These are phyloP conservation scores for Dunckerocampus dactyliophorus DNA, from an alignment of 2,113 vertebrate genomes.

Conservation along the genomic window DNA sequence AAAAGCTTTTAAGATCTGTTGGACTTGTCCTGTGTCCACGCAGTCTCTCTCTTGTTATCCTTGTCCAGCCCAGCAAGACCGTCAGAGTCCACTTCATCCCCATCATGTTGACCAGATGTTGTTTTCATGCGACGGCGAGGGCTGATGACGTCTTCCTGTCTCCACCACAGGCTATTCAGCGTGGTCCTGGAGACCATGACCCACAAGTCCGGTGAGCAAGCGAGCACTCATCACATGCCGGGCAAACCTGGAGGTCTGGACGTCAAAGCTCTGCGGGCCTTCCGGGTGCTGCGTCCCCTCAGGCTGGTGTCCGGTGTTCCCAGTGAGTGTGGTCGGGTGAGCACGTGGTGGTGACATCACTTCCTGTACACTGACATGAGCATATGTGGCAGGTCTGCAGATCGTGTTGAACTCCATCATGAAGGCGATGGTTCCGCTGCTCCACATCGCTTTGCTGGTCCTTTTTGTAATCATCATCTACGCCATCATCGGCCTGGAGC, in stretches of 20 bases:
- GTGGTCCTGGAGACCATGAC: conserved; percentile 86
- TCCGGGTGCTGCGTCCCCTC: conserved; percentile 86
- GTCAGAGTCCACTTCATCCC: neutral
- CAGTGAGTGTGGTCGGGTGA: conserved; percentile 73
- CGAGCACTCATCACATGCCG: conserved; percentile 77
- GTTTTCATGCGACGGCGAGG: neutral
- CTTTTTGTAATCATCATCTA: conserved; percentile 97
- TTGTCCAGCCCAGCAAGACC: neutral
- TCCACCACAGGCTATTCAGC: conserved; percentile 79
- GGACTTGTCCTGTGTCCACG: neutral
- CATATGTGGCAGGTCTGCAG: conserved; percentile 78
- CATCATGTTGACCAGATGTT: neutral
- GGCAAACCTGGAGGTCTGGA: conserved; percentile 91
- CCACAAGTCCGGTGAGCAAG: conserved; percentile 76
- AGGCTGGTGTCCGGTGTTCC: conserved; percentile 90
- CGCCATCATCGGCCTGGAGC: conserved; percentile 91
- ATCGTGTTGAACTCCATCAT: conserved; percentile 94
- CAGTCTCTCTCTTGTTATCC: too few species aligned
- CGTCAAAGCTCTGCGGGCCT: conserved; percentile 88
- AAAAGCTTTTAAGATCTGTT: neutral
- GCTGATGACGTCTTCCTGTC: neutral
- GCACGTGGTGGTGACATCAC: neutral
- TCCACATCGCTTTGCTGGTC: conserved; percentile 90
- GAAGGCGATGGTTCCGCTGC: conserved; percentile 91
- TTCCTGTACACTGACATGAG: neutral